Evolutionary conservation across 2,888 invertebrate species (phyloP), one percentile per base, ranked within the genome.

Genomic region (Athalia cordata): DNA sequence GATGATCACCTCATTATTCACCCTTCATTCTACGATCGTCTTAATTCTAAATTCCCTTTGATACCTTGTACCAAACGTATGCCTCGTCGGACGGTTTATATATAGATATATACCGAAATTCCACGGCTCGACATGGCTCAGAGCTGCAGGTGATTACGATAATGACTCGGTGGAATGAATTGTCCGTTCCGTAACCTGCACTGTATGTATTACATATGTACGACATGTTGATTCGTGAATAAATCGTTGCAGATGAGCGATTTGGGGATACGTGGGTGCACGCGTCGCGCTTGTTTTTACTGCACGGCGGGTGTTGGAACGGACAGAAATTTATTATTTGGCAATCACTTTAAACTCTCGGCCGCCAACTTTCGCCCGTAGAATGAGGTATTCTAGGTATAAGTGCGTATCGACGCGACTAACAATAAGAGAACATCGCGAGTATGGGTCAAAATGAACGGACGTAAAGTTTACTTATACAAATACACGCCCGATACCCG

Each of bases 31-130:
- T 55, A 29, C 68, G 43, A 55, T 68, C 68, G 55, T 68, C 52
- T 68, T 55, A 68, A 55, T n/a, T 64, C 55, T 8, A 55, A 68
- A 68, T 68, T 68, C 50, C n/a, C 68, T 68, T 68, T 68, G 68
- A 68, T 55, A 64, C 61, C 6, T 13, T 8, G 61, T n/a, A 3
- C n/a, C 15, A 8, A 13, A 67, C 15, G 13, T 66, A 9, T 8
- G 50, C 50, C 13, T 66, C 50, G 50, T 66, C 50, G 49, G 45
- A 7, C 47, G n/a, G 47, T 65, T 65, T 65, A 7, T 47, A 9
- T n/a, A 65, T 65, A 7, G 11, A 9, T n/a, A 65, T n/a, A 65
- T 65, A 45, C 65, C 65, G n/a, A 45, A 65, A 11, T 11, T 65
- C n/a, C 65, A 65, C 47, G 47, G 47, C 65, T 47, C 9, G 43